These are phyloP conservation scores for Dexiosoma caninum DNA, from an alignment of 2,888 invertebrate genomes.

Conservation along the genomic window DNA sequence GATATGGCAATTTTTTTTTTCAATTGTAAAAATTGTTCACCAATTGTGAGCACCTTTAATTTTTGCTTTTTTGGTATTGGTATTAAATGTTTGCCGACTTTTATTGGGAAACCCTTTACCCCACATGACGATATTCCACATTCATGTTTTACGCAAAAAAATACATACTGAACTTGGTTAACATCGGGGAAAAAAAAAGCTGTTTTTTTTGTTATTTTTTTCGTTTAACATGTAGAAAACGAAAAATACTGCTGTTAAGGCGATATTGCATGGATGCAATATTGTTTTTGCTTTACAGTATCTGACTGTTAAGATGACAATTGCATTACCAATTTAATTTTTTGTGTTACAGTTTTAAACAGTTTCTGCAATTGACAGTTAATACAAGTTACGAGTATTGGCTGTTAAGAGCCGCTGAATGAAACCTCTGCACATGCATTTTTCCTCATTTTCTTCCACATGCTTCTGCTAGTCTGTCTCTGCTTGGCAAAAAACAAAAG, in stretches of 20 bases:
- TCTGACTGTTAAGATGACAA: slow-evolving; percentile 54
- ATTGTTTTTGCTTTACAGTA: neutral
- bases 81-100: too few relatives aligned
- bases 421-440: slow-evolving; percentile 34
- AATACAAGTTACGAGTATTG: slow-evolving; percentile 33
- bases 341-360: neutral
- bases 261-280: slow-evolving; percentile 46
- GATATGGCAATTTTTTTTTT: too few relatives aligned
- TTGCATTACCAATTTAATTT: slow-evolving; percentile 33
- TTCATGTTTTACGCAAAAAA: slow-evolving; percentile 24
- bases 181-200: neutral
- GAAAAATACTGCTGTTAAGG: slow-evolving; percentile 15
- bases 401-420: neutral
- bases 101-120: neutral
- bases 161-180: slow-evolving; percentile 17
- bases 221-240: neutral
- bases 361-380: slow-evolving; percentile 54
- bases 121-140: slow-evolving; percentile 41
- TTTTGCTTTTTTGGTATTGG: too few relatives aligned
- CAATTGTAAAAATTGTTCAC: too few relatives aligned
- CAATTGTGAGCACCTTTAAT: too few relatives aligned
- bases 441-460: too few relatives aligned
- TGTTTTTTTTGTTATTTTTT: too few relatives aligned
- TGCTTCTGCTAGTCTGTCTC: too few relatives aligned
- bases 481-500: neutral